A percentile compares a stretch with the other conserved stretches of the same genome.
Evolutionary conservation across 2,113 vertebrate species (phyloP).

Genomic region (Ursus arctos): DNA sequence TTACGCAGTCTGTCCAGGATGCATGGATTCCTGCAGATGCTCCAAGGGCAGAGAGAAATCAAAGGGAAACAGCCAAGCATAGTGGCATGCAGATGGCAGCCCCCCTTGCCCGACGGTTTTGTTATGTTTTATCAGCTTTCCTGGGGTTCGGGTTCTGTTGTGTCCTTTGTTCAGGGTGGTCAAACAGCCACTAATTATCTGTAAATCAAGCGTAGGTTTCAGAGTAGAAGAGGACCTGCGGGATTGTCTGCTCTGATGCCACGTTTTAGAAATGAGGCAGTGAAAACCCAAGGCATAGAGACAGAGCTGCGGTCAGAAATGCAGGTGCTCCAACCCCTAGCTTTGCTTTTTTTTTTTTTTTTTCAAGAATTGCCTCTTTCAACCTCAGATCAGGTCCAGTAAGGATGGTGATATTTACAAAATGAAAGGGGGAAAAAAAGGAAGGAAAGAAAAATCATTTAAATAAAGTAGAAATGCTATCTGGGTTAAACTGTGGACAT

Average conservation of each 20-base stretch:
- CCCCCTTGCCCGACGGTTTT: accelerated
- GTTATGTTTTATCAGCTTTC: neutral
- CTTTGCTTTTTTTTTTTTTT: neutral
- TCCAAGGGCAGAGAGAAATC: neutral
- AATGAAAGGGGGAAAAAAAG: neutral
- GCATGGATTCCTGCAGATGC: neutral
- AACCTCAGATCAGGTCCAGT: neutral
- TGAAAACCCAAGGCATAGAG: neutral
- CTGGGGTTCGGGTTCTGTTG: neutral
- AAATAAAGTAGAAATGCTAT: neutral
- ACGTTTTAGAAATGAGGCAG: neutral
- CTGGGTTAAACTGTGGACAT: neutral
- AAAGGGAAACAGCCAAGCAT: neutral
- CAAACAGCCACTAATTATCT: neutral
- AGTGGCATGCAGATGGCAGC: accelerated
- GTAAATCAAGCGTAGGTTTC: neutral
- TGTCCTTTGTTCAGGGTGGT: neutral
- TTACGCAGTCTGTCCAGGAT: neutral
- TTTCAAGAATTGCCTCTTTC: neutral
- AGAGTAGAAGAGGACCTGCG: neutral
- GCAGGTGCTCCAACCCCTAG: neutral
- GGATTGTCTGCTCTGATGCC: neutral
- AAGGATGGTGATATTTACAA: neutral
- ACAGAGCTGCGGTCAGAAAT: neutral
- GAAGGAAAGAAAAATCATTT: neutral